Conservation (phyloP, 2,797 vertebrate species). For the Myotis planiceps region DNA sequence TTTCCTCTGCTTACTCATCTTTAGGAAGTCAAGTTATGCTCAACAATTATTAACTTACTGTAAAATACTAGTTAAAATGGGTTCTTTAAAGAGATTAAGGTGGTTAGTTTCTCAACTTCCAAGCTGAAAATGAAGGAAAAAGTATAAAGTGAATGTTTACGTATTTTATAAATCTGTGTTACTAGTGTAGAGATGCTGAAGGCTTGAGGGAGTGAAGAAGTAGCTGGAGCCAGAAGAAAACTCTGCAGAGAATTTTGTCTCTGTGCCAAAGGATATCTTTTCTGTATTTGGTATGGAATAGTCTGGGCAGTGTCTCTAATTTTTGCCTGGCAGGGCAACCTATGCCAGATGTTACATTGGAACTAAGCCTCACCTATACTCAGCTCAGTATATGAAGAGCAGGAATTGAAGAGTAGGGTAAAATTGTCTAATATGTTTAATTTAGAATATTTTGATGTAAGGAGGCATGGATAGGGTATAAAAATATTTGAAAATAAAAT, state of each 20-base stretch:
- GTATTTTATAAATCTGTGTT: neutral
- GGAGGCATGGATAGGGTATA: neutral
- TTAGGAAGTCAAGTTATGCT: neutral
- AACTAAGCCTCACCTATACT: neutral
- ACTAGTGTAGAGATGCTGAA: neutral
- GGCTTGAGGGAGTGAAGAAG: neutral
- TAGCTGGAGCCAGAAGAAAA: conserved; percentile 1
- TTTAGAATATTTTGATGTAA: conserved; percentile 46
- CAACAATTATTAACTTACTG: neutral
- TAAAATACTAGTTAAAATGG: neutral
- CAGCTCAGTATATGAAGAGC: neutral
- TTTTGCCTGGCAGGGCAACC: neutral
- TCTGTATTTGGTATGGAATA: conserved; percentile 6
- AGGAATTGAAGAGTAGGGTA: neutral
- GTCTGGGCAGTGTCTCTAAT: neutral
- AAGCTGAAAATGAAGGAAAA: neutral
- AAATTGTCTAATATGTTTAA: conserved; percentile 11
- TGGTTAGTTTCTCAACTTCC: neutral
- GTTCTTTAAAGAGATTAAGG: neutral
- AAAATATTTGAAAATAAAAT: conserved; percentile 2
- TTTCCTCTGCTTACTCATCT: conserved; percentile 22
- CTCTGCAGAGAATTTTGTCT: neutral
- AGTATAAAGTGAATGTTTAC: neutral
- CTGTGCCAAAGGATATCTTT: conserved; percentile 29
- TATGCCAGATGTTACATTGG: conserved; percentile 47